phyloP scores from a whole-genome alignment of 2,797 vertebrate genomes.

The Gymnodraco acuticeps region DNA sequence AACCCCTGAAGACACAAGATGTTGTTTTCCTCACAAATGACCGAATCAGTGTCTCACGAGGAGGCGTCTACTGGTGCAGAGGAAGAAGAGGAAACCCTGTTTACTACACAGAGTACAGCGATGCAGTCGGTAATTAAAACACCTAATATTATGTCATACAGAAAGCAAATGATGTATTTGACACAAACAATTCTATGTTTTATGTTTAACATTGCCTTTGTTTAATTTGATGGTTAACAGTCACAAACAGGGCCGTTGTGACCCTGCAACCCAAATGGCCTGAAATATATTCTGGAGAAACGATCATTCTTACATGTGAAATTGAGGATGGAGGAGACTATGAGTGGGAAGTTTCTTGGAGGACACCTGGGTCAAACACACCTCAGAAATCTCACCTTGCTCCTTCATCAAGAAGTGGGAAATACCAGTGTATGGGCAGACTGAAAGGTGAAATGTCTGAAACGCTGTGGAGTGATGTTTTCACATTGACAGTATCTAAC shows the following conservation, averaged over 20 bases:
- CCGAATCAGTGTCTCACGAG: not conserved
- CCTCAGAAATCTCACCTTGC: no score
- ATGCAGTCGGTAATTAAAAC: not conserved
- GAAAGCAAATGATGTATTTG: no score
- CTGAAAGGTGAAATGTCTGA: not conserved
- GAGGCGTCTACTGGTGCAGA: constrained; percentile 28
- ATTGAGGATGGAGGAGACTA: constrained; percentile 19
- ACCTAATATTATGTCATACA: no score
- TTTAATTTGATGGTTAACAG: constrained; percentile 11
- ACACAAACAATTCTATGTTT: not conserved
- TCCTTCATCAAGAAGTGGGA: fast-evolving
- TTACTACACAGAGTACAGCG: constrained; percentile 2
- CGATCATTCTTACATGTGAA: constrained; percentile 43
- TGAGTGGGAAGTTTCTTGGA: constrained; percentile 50
- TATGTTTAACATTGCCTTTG: not conserved
- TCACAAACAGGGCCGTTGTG: constrained; percentile 2
- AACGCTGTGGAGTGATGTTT: constrained; percentile 10
- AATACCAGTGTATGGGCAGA: constrained; percentile 24
- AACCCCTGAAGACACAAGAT: not conserved
- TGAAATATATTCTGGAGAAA: constrained; percentile 36
- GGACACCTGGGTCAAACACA: not conserved
- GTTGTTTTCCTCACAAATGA: fast-evolving
- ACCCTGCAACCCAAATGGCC: constrained; percentile 22
- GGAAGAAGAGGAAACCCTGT: constrained; percentile 23
- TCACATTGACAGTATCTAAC: not conserved